These are phyloP conservation scores for Druceiella hillmani DNA, from an alignment of 2,888 invertebrate species.

Conservation along the genomic window DNA sequence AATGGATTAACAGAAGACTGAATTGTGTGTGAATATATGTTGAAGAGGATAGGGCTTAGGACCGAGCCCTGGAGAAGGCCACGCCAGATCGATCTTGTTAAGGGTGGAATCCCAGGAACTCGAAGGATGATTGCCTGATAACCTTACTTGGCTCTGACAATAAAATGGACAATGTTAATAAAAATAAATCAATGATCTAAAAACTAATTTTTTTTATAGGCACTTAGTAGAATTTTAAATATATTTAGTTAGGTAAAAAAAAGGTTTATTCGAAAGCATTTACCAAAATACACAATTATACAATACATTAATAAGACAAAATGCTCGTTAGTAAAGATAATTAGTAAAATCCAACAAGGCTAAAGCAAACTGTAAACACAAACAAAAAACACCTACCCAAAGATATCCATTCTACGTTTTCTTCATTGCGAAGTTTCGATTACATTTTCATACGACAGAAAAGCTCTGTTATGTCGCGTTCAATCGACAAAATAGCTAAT, in stretches of 20 bases:
- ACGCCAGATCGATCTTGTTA: too few relatives aligned
- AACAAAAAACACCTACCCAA: conserved; percentile 7
- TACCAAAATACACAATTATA: conserved; percentile 8
- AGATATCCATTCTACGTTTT: conserved; percentile 16
- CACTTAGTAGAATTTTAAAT: conserved; percentile 8
- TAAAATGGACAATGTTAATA: conserved; percentile 8
- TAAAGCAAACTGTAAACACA: too few relatives aligned
- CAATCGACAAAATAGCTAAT: conserved; percentile 17
- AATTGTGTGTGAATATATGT: too few relatives aligned
- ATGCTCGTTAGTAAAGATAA: conserved; percentile 7
- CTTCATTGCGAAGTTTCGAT: conserved; percentile 15
- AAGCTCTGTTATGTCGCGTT: conserved; percentile 15
- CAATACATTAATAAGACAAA: conserved; percentile 11
- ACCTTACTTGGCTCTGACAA: conserved; percentile 8
- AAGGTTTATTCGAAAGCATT: conserved; percentile 11
- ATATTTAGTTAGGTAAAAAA: too few relatives aligned
- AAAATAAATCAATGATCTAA: too few relatives aligned
- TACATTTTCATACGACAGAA: conserved; percentile 15
- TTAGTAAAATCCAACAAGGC: too few relatives aligned
- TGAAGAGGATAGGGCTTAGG: too few relatives aligned
- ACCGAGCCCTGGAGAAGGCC: too few relatives aligned
- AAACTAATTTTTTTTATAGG: conserved; percentile 7
- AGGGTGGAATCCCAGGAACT: too few relatives aligned
- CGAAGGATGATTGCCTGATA: too few relatives aligned
- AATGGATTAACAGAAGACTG: too few relatives aligned